Percentiles rank a stretch among this genome's conserved stretches.
Evolutionary conservation across 1,140 invertebrate species (phyloP).

Genomic region (Mycetomoellerius zeteki): DNA sequence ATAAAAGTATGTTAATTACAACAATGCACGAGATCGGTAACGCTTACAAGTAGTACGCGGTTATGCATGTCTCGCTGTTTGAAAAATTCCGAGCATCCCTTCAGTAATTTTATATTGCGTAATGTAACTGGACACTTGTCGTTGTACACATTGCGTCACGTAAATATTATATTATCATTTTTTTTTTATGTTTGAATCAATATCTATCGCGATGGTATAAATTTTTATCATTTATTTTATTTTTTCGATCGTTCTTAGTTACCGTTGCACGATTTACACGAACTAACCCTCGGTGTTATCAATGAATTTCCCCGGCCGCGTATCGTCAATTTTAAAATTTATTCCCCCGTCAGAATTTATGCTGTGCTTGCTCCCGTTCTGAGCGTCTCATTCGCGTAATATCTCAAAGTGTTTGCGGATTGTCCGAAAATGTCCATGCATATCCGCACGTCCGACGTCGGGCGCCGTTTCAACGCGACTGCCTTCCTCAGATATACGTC

Average conservation of each 20-base stretch:
- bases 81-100: background rate
- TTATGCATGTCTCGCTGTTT: background rate
- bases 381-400: background rate
- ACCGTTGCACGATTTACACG: background rate
- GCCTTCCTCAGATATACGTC: slow-evolving; percentile 58
- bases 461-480: slow-evolving; percentile 80
- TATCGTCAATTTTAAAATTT: background rate
- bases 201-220: slow-evolving; percentile 1
- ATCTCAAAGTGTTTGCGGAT: background rate
- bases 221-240: background rate
- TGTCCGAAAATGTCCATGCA: background rate
- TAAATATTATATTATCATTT: slow-evolving; percentile 37
- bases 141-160: slow-evolving; percentile 27
- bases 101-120: background rate
- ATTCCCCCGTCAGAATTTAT: background rate
- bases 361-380: no score
- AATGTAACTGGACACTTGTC: slow-evolving; percentile 5
- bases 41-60: background rate
- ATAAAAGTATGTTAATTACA: background rate
- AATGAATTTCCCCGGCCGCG: background rate
- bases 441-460: slow-evolving; percentile 69
- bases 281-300: background rate
- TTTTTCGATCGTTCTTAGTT: background rate
- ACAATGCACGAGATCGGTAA: background rate
- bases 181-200: background rate